Evolutionary conservation across 2,113 vertebrate species (phyloP).

Genomic region (Anser brachyrhynchus): DNA sequence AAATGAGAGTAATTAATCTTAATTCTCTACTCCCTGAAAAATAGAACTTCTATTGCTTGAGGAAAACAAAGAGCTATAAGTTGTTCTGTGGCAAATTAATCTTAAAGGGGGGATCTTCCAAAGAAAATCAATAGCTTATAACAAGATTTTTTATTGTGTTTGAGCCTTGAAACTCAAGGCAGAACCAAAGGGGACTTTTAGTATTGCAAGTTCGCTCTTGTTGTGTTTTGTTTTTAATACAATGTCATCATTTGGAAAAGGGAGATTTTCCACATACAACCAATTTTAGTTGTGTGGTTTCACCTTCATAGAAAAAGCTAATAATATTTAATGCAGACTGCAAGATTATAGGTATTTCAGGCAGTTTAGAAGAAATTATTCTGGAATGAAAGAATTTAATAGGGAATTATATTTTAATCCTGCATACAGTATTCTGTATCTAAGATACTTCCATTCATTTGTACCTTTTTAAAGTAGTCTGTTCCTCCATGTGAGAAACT

Average conservation of each 20-base stretch:
- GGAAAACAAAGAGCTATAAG: conserved; percentile 20
- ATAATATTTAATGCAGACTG: background rate
- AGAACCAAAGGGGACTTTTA: background rate
- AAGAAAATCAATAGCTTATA: conserved; percentile 54
- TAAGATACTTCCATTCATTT: background rate
- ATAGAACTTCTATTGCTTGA: background rate
- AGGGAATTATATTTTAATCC: background rate
- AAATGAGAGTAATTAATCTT: conserved; percentile 51
- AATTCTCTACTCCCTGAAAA: conserved; percentile 39
- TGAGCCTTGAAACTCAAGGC: conserved; percentile 13
- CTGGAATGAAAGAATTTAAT: background rate
- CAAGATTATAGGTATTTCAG: background rate
- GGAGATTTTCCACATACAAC: background rate
- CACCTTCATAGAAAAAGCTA: background rate
- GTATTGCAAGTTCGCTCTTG: background rate
- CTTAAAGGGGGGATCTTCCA: conserved; percentile 38
- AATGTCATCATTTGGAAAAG: background rate
- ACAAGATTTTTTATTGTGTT: background rate
- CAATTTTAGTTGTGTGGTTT: background rate
- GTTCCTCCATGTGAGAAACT: background rate
- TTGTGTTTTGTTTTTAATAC: background rate
- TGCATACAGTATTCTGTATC: background rate
- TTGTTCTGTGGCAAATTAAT: conserved; percentile 54
- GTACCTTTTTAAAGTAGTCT: background rate
- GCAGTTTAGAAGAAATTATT: background rate